Percentiles rank a stretch among this genome's conserved stretches.
Conservation (phyloP, 1,140 invertebrate species). For the Calycopis cecrops region DNA sequence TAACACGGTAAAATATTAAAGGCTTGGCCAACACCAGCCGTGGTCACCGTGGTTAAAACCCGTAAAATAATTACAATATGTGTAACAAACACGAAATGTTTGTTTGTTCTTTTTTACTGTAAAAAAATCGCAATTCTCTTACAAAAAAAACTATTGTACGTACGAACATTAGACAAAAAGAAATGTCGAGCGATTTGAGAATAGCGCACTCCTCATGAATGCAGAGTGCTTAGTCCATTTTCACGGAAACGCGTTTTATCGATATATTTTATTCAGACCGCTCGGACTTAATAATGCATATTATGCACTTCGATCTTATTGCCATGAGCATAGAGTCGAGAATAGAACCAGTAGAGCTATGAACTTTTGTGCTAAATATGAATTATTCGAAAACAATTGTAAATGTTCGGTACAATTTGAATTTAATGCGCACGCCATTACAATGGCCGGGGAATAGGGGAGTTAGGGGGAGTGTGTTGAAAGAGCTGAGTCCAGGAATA, state of each 20-base stretch:
- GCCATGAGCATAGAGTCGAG: neutral
- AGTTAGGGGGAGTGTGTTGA: too few species aligned
- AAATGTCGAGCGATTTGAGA: slow-evolving; percentile 22
- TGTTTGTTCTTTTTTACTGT: too few species aligned
- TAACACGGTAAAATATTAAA: too few species aligned
- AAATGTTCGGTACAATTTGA: neutral
- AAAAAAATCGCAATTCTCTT: too few species aligned
- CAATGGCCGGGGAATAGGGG: too few species aligned
- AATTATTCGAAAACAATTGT: slow-evolving; percentile 15
- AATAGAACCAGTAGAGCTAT: neutral
- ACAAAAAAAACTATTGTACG: too few species aligned
- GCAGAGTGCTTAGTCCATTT: slow-evolving; percentile 15
- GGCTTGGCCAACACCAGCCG: too few species aligned
- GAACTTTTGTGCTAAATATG: slow-evolving; percentile 9
- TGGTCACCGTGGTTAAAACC: too few species aligned
- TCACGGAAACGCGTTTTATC: slow-evolving; percentile 43
- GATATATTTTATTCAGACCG: slow-evolving; percentile 49
- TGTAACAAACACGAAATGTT: too few species aligned
- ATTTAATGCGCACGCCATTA: neutral
- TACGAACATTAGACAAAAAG: too few species aligned
- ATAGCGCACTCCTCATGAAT: slow-evolving; percentile 14
- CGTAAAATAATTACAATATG: too few species aligned
- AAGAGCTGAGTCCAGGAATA: too few species aligned
- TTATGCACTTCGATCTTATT: slow-evolving; percentile 22
- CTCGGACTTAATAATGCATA: slow-evolving; percentile 24